A percentile compares a stretch with the other conserved stretches of the same genome.
phyloP scores from a whole-genome alignment of 2,797 vertebrate species.

The Halcyon leucocephala region DNA sequence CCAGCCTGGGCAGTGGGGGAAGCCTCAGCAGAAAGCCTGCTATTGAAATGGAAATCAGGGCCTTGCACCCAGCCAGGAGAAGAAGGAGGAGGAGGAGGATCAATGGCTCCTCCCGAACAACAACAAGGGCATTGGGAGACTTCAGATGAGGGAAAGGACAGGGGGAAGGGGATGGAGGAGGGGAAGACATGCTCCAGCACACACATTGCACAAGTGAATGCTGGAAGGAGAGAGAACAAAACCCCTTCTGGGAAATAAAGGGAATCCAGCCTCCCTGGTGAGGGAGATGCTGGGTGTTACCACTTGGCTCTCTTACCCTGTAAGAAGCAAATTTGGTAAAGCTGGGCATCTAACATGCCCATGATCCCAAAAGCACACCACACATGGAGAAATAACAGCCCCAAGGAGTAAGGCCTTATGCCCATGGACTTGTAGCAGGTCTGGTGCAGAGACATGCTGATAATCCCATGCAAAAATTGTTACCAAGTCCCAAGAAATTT shows the following conservation, averaged over 20 bases:
- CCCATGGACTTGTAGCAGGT: not conserved
- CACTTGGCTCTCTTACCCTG: accelerated
- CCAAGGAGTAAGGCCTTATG: not conserved
- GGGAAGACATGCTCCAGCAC: not conserved
- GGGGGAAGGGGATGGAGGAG: not conserved
- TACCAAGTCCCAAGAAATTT: not conserved
- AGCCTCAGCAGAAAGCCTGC: conserved; percentile 74
- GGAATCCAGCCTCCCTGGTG: accelerated
- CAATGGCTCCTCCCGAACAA: not conserved
- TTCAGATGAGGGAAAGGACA: not conserved
- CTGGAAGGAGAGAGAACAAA: not conserved
- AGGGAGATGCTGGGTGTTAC: accelerated
- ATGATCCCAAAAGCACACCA: not conserved
- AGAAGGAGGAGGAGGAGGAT: not conserved
- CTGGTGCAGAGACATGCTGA: accelerated
- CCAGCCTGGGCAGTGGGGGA: conserved; percentile 52
- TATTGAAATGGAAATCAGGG: conserved; percentile 85
- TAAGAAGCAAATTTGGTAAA: accelerated
- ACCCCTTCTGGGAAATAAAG: not conserved
- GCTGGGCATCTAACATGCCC: not conserved
- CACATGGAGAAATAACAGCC: not conserved
- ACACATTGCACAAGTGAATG: not conserved
- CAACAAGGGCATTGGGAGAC: conserved; percentile 30
- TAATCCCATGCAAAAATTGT: not conserved
- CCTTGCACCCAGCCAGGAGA: conserved; percentile 66